A percentile compares a stretch with the other conserved stretches of the same genome.
These are phyloP conservation scores for Polydrusus cervinus DNA, from an alignment of 2,888 invertebrate species.

Conservation along the genomic window DNA sequence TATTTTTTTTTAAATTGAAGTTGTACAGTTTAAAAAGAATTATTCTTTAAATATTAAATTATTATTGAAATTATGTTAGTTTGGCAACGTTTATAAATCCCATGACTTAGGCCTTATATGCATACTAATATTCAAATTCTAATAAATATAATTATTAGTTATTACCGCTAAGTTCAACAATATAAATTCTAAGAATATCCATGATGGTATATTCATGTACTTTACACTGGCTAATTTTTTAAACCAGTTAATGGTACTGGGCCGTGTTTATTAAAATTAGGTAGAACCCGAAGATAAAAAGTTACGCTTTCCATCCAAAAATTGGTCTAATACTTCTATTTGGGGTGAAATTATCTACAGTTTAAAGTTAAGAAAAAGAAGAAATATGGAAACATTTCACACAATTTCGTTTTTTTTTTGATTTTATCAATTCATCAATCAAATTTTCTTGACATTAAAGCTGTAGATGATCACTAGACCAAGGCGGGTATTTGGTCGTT, in stretches of 20 bases:
- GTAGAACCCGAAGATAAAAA: not conserved
- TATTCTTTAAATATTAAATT: too few species aligned
- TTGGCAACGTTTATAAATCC: conserved; percentile 32
- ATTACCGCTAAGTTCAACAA: conserved; percentile 19
- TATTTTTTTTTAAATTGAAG: conserved; percentile 4
- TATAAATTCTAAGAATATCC: conserved; percentile 22
- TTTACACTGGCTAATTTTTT: not conserved
- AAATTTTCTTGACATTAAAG: too few species aligned
- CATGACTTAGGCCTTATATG: conserved; percentile 26
- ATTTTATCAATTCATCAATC: too few species aligned
- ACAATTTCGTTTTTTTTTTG: too few species aligned
- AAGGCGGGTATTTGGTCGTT: too few species aligned
- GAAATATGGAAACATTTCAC: too few species aligned
- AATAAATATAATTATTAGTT: conserved; percentile 4
- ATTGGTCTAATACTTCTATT: too few species aligned
- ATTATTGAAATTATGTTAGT: conserved; percentile 17
- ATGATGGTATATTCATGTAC: conserved; percentile 31
- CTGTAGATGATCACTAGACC: too few species aligned
- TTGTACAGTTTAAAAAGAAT: not conserved
- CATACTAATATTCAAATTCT: conserved; percentile 26
- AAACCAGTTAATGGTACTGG: not conserved
- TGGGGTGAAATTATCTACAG: too few species aligned
- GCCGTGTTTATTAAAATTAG: conserved; percentile 13
- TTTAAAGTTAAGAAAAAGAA: too few species aligned
- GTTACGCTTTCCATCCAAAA: too few species aligned